Evolutionary conservation across 2,797 vertebrate species (phyloP).

Genomic region (Myoxocephalus aenaeus): DNA sequence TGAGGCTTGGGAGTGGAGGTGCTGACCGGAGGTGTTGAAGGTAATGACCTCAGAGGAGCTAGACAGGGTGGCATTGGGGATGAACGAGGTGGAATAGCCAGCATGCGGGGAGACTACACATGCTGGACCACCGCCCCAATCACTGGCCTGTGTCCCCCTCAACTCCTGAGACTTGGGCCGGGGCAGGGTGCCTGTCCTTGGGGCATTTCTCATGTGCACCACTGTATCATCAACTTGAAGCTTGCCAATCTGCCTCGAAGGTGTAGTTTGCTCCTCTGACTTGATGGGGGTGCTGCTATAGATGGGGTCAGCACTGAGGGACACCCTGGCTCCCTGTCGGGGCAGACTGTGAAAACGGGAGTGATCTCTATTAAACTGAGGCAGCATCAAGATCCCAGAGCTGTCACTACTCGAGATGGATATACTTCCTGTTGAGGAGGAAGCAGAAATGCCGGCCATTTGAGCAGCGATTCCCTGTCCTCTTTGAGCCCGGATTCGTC

Average conservation of each 20-base stretch:
- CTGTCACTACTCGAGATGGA: conserved; percentile 85
- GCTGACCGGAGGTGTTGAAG: conserved; percentile 84
- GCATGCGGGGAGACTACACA: conserved; percentile 93
- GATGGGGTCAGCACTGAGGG: conserved; percentile 87
- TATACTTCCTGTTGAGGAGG: conserved; percentile 91
- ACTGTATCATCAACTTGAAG: conserved; percentile 85
- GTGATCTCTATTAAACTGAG: conserved; percentile 82
- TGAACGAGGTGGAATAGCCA: conserved; percentile 90
- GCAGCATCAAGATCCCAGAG: conserved; percentile 82
- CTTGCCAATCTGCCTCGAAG: conserved; percentile 82
- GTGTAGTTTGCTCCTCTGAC: conserved; percentile 75
- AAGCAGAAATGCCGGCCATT: conserved; percentile 92
- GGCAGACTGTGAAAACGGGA: conserved; percentile 94
- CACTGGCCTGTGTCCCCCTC: conserved; percentile 77
- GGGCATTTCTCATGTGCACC: conserved; percentile 84
- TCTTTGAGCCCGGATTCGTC: conserved; percentile 94
- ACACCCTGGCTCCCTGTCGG: conserved; percentile 87
- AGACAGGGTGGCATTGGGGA: conserved; percentile 92
- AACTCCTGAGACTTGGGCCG: conserved; percentile 92
- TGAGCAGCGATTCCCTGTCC: conserved; percentile 96
- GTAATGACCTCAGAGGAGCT: conserved; percentile 90
- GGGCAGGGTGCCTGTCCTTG: conserved; percentile 70
- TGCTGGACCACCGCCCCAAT: conserved; percentile 84
- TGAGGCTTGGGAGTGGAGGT: conserved; percentile 59
- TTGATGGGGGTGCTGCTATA: conserved; percentile 82